These are phyloP conservation scores for Callocephalon fimbriatum DNA, from an alignment of 2,113 vertebrate genomes.

Conservation along the genomic window DNA sequence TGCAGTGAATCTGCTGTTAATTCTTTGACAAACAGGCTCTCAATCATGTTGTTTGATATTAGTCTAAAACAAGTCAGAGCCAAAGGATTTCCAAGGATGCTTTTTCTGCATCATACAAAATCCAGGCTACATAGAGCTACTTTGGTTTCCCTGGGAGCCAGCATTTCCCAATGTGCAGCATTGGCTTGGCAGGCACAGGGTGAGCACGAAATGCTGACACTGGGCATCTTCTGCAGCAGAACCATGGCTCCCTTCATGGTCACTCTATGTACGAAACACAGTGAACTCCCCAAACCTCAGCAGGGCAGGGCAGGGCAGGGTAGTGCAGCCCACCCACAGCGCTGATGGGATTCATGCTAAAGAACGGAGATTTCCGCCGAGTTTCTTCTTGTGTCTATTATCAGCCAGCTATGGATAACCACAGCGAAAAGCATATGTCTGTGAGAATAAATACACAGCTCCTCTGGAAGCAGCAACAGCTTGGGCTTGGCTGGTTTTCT, in stretches of 20 bases:
- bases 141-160: not conserved
- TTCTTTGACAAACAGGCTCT: not conserved
- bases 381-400: not conserved
- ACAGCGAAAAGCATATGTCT: not conserved
- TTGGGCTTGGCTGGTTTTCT: not conserved
- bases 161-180: rapidly evolving
- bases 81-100: not conserved
- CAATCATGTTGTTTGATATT: too few relatives aligned
- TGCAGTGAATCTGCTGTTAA: not conserved
- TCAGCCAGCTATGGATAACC: not conserved
- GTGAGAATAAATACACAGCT: not conserved
- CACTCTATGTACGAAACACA: rapidly evolving
- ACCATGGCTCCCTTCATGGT: rapidly evolving
- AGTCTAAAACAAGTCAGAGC: not conserved
- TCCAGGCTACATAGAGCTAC: not conserved
- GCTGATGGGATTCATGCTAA: rapidly evolving
- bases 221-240: not conserved
- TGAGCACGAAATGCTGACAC: rapidly evolving
- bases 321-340: not conserved
- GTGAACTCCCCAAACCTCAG: not conserved
- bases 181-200: not conserved
- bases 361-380: not conserved
- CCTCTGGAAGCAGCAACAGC: not conserved
- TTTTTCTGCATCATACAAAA: not conserved
- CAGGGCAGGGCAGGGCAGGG: not conserved